Evolutionary conservation across 2,113 vertebrate species (phyloP).

Genomic region (Protobothrops mucrosquamatus): DNA sequence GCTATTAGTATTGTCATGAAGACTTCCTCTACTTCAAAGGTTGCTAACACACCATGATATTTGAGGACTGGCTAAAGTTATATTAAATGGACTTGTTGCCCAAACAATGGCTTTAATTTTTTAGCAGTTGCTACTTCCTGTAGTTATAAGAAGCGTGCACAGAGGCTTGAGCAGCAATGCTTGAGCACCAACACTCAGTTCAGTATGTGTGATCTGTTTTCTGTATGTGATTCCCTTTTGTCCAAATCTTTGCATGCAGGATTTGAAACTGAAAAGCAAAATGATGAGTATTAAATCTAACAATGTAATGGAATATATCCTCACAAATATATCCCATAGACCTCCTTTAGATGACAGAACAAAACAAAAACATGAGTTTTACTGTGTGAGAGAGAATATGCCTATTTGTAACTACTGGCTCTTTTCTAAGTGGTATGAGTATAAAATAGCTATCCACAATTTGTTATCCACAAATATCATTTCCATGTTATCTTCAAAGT

Average conservation of each 20-base stretch:
- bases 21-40: neutral
- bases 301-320: too few species aligned
- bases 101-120: neutral
- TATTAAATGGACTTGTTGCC: neutral
- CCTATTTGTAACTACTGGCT: neutral
- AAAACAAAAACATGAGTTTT: neutral
- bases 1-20: neutral
- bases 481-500: neutral
- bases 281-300: neutral
- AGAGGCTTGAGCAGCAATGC: conserved; percentile 1
- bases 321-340: neutral
- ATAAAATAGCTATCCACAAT: neutral
- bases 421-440: neutral
- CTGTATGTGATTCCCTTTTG: neutral
- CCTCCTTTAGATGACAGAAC: neutral
- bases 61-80: neutral
- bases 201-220: neutral
- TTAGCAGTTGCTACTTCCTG: neutral
- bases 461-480: neutral
- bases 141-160: conserved; percentile 12
- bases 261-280: neutral
- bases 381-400: neutral
- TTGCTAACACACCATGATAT: neutral
- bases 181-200: neutral
- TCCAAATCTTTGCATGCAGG: neutral